Conservation (phyloP, 2,113 vertebrate species). For the Orientallactaga bullata region DNA sequence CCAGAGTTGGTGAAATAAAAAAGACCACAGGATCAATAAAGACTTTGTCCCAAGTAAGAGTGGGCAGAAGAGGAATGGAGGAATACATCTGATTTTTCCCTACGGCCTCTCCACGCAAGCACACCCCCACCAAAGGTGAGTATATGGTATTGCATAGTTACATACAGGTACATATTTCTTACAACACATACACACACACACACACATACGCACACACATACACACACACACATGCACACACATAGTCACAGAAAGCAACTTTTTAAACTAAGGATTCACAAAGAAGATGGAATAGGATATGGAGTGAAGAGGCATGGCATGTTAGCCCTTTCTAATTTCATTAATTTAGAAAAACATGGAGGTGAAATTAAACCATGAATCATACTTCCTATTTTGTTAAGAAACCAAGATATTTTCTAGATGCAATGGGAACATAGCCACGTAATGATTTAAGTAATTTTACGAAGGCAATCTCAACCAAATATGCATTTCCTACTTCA, state of each 20-base stretch:
- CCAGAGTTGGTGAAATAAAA: too few relatives aligned
- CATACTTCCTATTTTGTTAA: neutral
- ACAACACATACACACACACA: too few relatives aligned
- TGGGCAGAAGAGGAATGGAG: too few relatives aligned
- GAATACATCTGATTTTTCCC: too few relatives aligned
- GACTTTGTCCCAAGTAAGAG: too few relatives aligned
- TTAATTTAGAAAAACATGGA: neutral
- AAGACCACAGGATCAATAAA: too few relatives aligned
- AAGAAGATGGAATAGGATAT: neutral
- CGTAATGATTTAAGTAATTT: neutral
- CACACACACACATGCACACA: too few relatives aligned
- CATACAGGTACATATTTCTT: too few relatives aligned
- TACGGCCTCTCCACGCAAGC: too few relatives aligned
- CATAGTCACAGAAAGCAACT: neutral
- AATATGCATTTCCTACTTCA: neutral
- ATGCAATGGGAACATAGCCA: neutral
- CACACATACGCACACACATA: too few relatives aligned
- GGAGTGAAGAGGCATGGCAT: neutral
- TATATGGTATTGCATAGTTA: too few relatives aligned
- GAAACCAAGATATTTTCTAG: neutral
- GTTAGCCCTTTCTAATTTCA: neutral
- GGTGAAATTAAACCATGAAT: neutral
- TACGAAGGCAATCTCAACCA: neutral
- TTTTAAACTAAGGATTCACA: neutral
- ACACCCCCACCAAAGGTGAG: too few relatives aligned